A percentile compares a stretch with the other conserved stretches of the same genome.
Evolutionary conservation across 2,797 vertebrate genomes (phyloP).

Genomic region (Passerculus sandwichensis): DNA sequence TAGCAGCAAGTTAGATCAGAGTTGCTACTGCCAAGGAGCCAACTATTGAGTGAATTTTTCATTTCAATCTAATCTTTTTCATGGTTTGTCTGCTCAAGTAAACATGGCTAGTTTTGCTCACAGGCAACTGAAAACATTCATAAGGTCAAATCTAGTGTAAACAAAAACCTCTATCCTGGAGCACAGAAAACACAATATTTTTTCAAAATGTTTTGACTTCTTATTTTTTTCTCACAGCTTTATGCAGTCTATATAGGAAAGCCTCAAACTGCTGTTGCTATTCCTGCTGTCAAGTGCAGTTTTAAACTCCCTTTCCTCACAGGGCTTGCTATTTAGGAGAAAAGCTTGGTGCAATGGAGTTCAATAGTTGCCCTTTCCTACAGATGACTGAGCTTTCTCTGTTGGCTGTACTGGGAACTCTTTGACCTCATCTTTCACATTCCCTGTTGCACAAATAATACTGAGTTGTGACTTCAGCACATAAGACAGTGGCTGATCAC

Average conservation of each 20-base stretch:
- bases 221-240: conserved; percentile 37
- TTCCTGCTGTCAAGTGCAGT: conserved; percentile 5
- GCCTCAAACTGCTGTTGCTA: not conserved
- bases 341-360: not conserved
- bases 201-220: conserved; percentile 42
- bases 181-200: conserved; percentile 32
- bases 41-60: not conserved
- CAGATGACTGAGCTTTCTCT: conserved; percentile 25
- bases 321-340: conserved; percentile 11
- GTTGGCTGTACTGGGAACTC: not conserved
- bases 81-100: conserved; percentile 38
- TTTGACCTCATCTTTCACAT: not conserved
- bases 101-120: conserved; percentile 25
- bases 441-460: not conserved
- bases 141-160: conserved; percentile 64
- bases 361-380: conserved; percentile 42
- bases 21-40: not conserved
- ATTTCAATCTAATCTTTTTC: conserved; percentile 32
- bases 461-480: not conserved
- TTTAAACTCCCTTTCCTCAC: conserved; percentile 11
- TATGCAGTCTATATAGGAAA: conserved; percentile 21
- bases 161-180: conserved; percentile 52
- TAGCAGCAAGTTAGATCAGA: not conserved
- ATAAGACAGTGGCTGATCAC: not conserved
- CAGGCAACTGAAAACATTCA: conserved; percentile 50